Evolutionary conservation across 2,113 vertebrate genomes (phyloP).

Genomic region (Sylvietta virens): DNA sequence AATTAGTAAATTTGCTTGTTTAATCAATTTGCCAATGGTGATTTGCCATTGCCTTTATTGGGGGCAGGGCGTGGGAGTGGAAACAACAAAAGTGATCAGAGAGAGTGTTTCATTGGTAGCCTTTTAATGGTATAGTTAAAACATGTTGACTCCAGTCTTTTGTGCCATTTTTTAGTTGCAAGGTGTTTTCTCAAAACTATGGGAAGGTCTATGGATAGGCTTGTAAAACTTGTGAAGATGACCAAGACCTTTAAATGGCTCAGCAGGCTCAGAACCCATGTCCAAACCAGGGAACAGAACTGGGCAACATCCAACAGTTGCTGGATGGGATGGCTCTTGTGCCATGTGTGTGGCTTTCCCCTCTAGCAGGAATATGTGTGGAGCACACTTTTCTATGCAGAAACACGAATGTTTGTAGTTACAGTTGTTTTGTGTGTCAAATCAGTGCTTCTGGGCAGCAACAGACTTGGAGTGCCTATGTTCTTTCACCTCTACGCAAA

Average conservation of each 20-base stretch:
- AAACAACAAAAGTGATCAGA: neutral
- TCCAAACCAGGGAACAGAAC: neutral
- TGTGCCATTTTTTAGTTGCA: neutral
- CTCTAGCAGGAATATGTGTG: neutral
- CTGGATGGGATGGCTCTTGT: neutral
- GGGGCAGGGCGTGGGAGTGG: no score
- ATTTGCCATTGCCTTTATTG: neutral
- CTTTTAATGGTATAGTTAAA: neutral
- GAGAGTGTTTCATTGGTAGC: neutral
- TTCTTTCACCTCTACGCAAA: neutral
- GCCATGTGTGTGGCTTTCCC: neutral
- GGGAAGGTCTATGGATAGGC: neutral
- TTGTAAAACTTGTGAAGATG: neutral
- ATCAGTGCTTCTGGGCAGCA: neutral
- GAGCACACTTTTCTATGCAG: neutral
- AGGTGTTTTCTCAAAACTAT: neutral
- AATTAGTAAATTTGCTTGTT: neutral
- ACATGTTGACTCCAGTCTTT: neutral
- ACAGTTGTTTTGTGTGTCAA: neutral
- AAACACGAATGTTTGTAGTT: accelerated
- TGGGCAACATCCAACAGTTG: neutral
- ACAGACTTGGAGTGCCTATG: accelerated
- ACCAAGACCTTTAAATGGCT: neutral
- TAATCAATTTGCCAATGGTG: neutral
- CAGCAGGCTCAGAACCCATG: neutral